Conservation (phyloP, 2,888 invertebrate species). For the Perithous albicinctus region DNA sequence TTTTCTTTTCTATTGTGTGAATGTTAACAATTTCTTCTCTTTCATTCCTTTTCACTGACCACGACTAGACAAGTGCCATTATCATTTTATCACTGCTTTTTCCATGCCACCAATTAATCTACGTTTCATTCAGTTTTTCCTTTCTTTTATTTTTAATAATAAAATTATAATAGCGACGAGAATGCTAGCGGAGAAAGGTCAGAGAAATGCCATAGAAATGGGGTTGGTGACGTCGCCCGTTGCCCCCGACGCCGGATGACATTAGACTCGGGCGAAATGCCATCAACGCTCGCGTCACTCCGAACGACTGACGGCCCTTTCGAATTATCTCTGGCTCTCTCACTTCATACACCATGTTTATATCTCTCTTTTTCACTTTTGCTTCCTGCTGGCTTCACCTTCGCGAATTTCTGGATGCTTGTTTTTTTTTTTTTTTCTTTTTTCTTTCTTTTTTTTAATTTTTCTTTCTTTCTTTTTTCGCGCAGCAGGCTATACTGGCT, state of each 20-base stretch:
- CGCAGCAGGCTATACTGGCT: slow-evolving; percentile 34
- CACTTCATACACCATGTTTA: slow-evolving; percentile 9
- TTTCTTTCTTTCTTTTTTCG: too few relatives aligned
- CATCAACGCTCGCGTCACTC: slow-evolving; percentile 66
- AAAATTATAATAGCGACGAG: slow-evolving; percentile 54
- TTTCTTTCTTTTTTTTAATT: too few relatives aligned
- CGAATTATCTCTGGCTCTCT: slow-evolving; percentile 49
- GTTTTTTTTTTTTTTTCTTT: slow-evolving; percentile 17
- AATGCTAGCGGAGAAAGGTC: slow-evolving; percentile 76
- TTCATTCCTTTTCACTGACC: background rate
- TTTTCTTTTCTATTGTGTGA: too few relatives aligned
- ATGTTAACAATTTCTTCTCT: too few relatives aligned
- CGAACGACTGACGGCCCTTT: slow-evolving; percentile 61
- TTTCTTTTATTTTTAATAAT: slow-evolving; percentile 28
- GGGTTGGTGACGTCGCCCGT: slow-evolving; percentile 37
- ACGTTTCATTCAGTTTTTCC: slow-evolving; percentile 33
- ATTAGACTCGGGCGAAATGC: slow-evolving; percentile 79
- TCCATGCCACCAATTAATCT: slow-evolving; percentile 58
- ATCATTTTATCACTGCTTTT: slow-evolving; percentile 52
- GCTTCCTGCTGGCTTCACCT: slow-evolving; percentile 22
- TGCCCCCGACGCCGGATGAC: slow-evolving; percentile 71
- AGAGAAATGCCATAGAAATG: slow-evolving; percentile 77
- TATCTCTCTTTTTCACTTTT: slow-evolving; percentile 17
- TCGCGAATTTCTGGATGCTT: slow-evolving; percentile 25
- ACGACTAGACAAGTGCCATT: background rate